Base-by-base conservation (phyloP, 2,797 vertebrate genomes). In the Hemibagrus guttatus region DNA sequence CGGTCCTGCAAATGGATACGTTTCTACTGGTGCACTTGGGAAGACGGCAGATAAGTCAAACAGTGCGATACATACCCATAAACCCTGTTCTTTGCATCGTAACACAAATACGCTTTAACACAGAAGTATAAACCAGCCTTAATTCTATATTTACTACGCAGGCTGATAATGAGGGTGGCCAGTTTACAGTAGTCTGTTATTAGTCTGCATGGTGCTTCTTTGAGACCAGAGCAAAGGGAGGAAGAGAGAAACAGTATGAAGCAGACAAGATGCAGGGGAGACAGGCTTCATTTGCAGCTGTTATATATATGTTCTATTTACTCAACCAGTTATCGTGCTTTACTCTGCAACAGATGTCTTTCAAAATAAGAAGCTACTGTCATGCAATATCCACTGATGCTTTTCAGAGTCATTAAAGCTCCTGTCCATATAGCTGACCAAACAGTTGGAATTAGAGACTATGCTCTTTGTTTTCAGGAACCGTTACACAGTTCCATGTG, bases 141-240 rank as follows among this genome's bases (percentile, higher is more conserved):
- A 7, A 64, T 17, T 82, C 83, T 94, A 93, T 94, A 88, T 93
- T 95, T 94, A 94, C 91, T 86, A 88, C 91, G 83, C 85, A 88
- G 88, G 87, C 92, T 94, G 93, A 94, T 95, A 93, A 94, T 94
- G 92, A 95, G 90, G 90, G 92, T 92, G 95, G 93, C 93, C 92
- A 93, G 92, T 93, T 90, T 91, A 88, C 91, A 14, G 87, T 91
- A 92, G 91, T 88, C 93, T 94, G 94, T 96, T 93, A 95, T 96
- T 95, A 95, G 93, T 90, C 91, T 87, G 64, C 59, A 89, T 85
- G 88, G 61, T 17, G 64, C 84, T 87, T 91, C 86, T 90, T 89
- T 72, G 64, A 84, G 79, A 85, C 79, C 80, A 88, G 76, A 88
- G 69, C 61, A 87, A 79, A 69, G 8, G 56, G 28, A 63, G 85